phyloP scores from a whole-genome alignment of 2,113 vertebrate species.

The Vulpes lagopus region DNA sequence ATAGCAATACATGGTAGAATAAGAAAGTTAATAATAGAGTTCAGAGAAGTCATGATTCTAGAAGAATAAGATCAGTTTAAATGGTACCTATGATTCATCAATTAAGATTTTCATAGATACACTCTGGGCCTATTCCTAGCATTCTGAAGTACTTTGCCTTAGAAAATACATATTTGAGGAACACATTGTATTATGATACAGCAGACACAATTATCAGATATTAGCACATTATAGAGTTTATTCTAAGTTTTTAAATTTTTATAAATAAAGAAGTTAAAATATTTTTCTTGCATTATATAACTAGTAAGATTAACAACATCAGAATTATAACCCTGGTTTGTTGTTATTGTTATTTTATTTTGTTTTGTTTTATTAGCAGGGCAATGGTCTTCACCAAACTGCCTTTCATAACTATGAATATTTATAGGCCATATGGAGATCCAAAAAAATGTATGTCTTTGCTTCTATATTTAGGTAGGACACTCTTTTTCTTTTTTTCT shows the following conservation, averaged over 20 bases:
- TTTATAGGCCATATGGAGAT: not conserved
- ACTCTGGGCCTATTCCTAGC: not conserved
- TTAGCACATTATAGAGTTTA: not conserved
- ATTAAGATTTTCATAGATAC: not conserved
- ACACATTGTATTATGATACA: not conserved
- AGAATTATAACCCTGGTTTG: not conserved
- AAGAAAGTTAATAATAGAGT: not conserved
- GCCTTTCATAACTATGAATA: not conserved
- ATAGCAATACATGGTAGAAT: not conserved
- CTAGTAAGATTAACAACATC: not conserved
- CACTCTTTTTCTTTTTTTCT: not conserved
- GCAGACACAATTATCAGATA: not conserved
- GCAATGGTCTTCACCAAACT: not conserved
- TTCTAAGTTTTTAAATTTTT: not conserved
- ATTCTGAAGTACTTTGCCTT: not conserved
- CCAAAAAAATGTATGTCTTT: not conserved
- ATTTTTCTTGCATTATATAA: not conserved
- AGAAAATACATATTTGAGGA: not conserved
- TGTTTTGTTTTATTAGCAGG: not conserved
- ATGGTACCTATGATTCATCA: not conserved
- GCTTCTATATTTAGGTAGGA: not conserved
- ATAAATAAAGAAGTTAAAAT: not conserved
- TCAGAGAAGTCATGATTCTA: not conserved
- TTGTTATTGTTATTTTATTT: not conserved
- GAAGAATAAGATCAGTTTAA: not conserved